Conservation (phyloP, 2,113 vertebrate species). For the Stigmatopora argus region DNA sequence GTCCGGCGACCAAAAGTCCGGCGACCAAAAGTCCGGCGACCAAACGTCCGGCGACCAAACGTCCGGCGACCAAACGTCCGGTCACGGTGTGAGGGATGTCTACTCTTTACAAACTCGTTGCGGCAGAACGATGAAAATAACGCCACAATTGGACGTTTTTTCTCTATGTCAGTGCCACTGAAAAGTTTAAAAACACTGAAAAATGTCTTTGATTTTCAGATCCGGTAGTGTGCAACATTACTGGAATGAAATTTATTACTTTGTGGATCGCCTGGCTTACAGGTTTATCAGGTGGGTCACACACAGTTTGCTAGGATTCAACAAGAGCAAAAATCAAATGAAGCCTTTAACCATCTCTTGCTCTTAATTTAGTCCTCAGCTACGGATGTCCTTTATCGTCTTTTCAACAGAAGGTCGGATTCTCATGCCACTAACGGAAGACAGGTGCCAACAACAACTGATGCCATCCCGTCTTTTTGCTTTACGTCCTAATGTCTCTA, state of each 20-base stretch:
- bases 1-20: too few species aligned
- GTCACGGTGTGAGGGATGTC: too few species aligned
- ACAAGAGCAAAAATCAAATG: not conserved
- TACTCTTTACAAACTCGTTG: too few species aligned
- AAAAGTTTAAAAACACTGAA: not conserved
- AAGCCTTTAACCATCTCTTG: not conserved
- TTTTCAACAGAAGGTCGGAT: conserved; percentile 87
- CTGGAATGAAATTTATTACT: conserved; percentile 97
- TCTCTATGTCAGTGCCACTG: too few species aligned
- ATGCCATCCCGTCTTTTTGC: not conserved
- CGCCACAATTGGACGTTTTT: too few species aligned
- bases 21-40: too few species aligned
- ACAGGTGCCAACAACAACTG: conserved; percentile 75
- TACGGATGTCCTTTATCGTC: conserved; percentile 98
- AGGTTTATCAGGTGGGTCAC: conserved; percentile 87
- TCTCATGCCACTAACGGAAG: conserved; percentile 90
- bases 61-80: too few species aligned
- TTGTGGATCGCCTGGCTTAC: conserved; percentile 90
- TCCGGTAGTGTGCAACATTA: conserved; percentile 94
- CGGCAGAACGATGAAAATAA: too few species aligned
- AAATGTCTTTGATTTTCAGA: conserved; percentile 58
- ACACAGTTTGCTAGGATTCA: not conserved
- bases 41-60: too few species aligned
- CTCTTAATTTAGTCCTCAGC: conserved; percentile 80
- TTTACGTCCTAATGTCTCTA: not conserved